Evolutionary conservation across 64 coral and sea anemone species (phyloP), one percentile per base, ranked within the genome.

Genomic region (Trachythela sp.): DNA sequence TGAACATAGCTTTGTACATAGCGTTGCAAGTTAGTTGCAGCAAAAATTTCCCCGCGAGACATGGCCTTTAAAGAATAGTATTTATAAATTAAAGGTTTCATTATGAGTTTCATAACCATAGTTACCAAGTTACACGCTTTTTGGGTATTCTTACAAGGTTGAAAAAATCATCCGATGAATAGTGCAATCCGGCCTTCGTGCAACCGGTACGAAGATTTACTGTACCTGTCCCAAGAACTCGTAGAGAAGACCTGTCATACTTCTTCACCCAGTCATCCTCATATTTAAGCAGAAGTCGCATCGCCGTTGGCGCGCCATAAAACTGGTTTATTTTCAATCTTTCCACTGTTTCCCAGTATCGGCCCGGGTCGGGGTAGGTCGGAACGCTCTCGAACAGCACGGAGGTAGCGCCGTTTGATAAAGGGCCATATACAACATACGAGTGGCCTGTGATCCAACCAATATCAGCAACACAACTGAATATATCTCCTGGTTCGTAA

Each of bases 391-490:
- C 95, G 89, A 98, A 98, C 33, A 98, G 45, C 2, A 94, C 91
- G 45, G 85, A 92, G 31, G 95, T 98, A 2, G 95, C 95, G 34
- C 95, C 95, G 88, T 98, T 98, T 10, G 86, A 84, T 39, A 98
- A 83, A 27, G 95, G 95, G 7, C 95, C 95, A 89, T 98, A 98
- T 6, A 98, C 95, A 24, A 98, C 95, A 87, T 98, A 98, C 0
- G 93, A 93, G 83, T 98, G 95, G 0, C 95, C 95, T 0, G 95
- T 98, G 80, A 98, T 98, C 95, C 95, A 98, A 60, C 95, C 95
- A 42, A 98, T 94, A 48, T 98, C 95, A 75, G 95, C 95, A 29
- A 94, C 95, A 77, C 95, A 98, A 18, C 93, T 93, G 86, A 93
- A 98, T 30, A 94, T 92, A 83, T 98, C 93, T 0, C 95, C 95